These are phyloP conservation scores for Willisornis vidua DNA, from an alignment of 2,113 vertebrate species.

Conservation along the genomic window DNA sequence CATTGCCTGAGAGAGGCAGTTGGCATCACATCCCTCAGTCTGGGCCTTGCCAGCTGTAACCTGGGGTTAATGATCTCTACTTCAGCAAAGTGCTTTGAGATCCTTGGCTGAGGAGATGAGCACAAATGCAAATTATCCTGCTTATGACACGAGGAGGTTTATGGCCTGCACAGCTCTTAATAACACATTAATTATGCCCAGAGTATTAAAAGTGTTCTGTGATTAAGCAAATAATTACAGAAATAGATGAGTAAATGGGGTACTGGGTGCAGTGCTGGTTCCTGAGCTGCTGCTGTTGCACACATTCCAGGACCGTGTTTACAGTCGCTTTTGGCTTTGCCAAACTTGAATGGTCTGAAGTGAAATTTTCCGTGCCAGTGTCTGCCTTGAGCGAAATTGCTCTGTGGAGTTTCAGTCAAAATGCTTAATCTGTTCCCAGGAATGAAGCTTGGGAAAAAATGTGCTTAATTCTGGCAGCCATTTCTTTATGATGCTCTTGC, in stretches of 20 bases:
- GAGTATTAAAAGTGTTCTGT: conserved; percentile 49
- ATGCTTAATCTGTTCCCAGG: conserved; percentile 29
- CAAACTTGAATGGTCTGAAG: conserved; percentile 35
- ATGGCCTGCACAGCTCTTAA: conserved; percentile 46
- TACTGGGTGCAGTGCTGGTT: background rate
- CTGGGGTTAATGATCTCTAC: conserved; percentile 51
- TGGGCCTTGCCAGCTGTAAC: conserved; percentile 25
- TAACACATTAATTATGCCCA: conserved; percentile 53
- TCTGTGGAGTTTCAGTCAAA: background rate
- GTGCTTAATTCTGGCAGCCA: background rate
- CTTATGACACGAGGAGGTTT: conserved; percentile 35
- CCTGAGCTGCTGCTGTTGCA: background rate
- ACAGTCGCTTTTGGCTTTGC: background rate
- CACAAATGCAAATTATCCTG: conserved; percentile 47
- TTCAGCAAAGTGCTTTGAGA: conserved; percentile 29
- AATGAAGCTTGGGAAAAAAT: background rate
- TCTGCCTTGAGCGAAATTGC: conserved; percentile 1
- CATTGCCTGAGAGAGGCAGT: background rate
- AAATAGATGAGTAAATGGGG: conserved; percentile 45
- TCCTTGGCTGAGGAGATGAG: background rate
- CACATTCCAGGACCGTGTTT: background rate
- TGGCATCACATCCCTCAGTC: background rate
- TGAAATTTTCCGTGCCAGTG: background rate
- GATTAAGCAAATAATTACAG: conserved; percentile 67
- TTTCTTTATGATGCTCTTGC: accelerated